These are phyloP conservation scores for Cyprinus carpio DNA, from an alignment of 2,113 vertebrate genomes.

Conservation along the genomic window DNA sequence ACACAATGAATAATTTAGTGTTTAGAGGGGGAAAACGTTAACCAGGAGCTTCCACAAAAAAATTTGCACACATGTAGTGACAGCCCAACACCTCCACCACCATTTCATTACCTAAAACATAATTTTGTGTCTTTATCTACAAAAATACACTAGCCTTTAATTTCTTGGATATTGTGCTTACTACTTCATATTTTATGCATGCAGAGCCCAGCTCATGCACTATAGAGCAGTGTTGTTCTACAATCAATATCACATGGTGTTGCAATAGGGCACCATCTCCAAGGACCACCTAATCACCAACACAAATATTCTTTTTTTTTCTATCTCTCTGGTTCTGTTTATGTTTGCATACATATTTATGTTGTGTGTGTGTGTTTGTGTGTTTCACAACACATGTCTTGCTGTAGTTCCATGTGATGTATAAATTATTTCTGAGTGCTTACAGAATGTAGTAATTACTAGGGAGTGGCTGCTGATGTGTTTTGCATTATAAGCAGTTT, in stretches of 20 bases:
- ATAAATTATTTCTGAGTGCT: constrained; percentile 62
- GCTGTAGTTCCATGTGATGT: constrained; percentile 56
- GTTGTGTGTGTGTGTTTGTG: not conserved
- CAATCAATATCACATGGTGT: not conserved
- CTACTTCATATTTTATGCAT: constrained; percentile 34
- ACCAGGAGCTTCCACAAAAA: constrained; percentile 47
- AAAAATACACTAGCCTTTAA: not conserved
- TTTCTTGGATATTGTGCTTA: not conserved
- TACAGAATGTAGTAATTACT: constrained; percentile 66
- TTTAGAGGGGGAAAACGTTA: constrained; percentile 35
- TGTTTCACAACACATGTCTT: constrained; percentile 52
- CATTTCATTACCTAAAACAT: constrained; percentile 12
- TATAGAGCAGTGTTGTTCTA: not conserved
- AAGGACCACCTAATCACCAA: constrained; percentile 35
- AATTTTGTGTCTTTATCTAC: not conserved
- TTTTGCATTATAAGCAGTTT: constrained; percentile 69
- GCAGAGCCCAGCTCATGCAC: not conserved
- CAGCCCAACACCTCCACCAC: constrained; percentile 21
- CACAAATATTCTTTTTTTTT: constrained; percentile 36
- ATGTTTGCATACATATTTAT: constrained; percentile 60
- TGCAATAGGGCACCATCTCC: constrained; percentile 16
- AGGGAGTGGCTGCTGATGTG: constrained; percentile 55
- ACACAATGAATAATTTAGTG: constrained; percentile 58
- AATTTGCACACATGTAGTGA: constrained; percentile 33
- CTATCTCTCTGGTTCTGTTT: constrained; percentile 11